phyloP scores from a whole-genome alignment of 2,113 vertebrate species.

The Podarcis muralis region DNA sequence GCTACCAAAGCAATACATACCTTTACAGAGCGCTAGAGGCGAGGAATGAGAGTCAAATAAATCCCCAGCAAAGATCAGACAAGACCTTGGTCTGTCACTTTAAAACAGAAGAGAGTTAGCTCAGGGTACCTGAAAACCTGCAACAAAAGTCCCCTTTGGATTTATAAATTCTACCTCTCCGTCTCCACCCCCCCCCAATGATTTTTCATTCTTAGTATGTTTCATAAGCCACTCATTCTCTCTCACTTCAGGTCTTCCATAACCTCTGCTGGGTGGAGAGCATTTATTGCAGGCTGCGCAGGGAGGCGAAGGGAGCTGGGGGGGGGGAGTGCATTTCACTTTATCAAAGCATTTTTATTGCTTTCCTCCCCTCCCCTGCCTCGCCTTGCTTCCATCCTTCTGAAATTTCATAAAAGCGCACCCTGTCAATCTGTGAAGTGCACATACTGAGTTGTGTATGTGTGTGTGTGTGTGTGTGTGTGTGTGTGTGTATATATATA shows the following conservation, averaged over 20 bases:
- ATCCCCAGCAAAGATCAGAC: neutral
- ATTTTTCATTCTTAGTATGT: neutral
- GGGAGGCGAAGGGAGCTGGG: constrained; percentile 11
- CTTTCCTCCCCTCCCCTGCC: neutral
- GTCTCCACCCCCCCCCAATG: neutral
- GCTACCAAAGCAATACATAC: neutral
- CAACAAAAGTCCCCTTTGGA: neutral
- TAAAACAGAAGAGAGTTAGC: neutral
- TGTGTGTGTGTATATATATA: neutral
- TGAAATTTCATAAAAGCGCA: constrained; percentile 38
- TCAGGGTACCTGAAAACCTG: neutral
- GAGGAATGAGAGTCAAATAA: constrained; percentile 5
- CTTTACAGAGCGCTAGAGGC: neutral
- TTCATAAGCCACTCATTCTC: constrained; percentile 21
- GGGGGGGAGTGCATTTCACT: neutral
- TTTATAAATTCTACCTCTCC: neutral
- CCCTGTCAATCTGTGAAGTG: constrained; percentile 25
- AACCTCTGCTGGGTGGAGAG: neutral
- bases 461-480: no score
- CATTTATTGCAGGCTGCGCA: constrained; percentile 3
- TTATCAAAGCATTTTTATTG: constrained; percentile 12
- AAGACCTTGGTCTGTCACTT: neutral
- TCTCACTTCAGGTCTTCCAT: neutral
- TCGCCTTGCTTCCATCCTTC: neutral
- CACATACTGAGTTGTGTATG: constrained; percentile 3